Evolutionary conservation across 2,888 invertebrate genomes (phyloP).

Genomic region (Caenorhabditis auriculariae): DNA sequence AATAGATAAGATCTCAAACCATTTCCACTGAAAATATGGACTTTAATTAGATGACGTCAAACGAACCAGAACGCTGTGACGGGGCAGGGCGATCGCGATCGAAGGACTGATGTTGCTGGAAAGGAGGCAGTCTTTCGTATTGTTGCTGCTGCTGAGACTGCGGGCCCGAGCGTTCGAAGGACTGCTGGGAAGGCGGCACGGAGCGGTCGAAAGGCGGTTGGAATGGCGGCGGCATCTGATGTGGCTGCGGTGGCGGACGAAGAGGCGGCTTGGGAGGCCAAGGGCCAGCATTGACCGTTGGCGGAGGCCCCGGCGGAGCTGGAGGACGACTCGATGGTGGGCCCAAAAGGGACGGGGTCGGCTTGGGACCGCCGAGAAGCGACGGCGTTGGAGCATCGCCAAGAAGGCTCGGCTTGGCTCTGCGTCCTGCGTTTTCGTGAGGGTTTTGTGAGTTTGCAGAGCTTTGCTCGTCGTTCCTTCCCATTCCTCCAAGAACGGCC

Average conservation of each 20-base stretch:
- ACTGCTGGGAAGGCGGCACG: neutral
- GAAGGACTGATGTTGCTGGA: neutral
- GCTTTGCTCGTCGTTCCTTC: conserved; percentile 15
- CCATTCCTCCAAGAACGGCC: conserved; percentile 23
- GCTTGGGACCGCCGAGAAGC: conserved; percentile 1
- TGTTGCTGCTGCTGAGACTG: conserved; percentile 1
- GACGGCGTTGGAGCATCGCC: neutral
- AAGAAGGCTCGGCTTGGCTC: neutral
- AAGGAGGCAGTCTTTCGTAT: neutral
- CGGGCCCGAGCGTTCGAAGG: neutral
- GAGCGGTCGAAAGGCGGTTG: conserved; percentile 1
- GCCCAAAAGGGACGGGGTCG: conserved; percentile 16
- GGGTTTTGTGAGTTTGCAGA: neutral
- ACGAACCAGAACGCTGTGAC: neutral
- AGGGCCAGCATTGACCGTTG: conserved; percentile 16
- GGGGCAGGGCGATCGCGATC: neutral
- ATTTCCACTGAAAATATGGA: too few species aligned
- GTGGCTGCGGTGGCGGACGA: conserved; percentile 7
- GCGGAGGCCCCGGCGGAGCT: conserved; percentile 4
- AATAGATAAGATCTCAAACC: too few species aligned
- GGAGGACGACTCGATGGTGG: conserved; percentile 21
- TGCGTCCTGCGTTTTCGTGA: neutral
- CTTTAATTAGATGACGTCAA: neutral
- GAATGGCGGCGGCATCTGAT: conserved; percentile 5
- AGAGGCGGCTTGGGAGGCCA: conserved; percentile 13